These are phyloP conservation scores for Ecdyonurus torrentis DNA, from an alignment of 2,888 invertebrate genomes.

Conservation along the genomic window DNA sequence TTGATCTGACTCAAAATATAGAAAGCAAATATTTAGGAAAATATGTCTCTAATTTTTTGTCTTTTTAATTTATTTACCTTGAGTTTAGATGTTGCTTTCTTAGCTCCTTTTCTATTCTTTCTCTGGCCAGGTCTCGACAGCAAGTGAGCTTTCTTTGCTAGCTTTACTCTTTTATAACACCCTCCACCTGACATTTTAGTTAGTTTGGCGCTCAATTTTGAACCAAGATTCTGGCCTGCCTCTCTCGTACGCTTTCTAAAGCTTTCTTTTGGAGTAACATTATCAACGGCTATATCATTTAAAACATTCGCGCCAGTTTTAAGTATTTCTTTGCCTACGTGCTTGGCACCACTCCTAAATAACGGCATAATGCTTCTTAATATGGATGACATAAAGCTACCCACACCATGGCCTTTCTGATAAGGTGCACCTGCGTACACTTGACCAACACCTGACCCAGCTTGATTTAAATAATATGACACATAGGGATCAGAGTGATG, in stretches of 20 bases:
- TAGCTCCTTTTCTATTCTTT: neutral
- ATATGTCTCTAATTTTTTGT: too few species aligned
- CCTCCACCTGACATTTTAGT: neutral
- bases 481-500: neutral
- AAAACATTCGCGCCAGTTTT: slow-evolving; percentile 4
- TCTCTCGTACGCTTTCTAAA: neutral
- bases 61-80: too few species aligned
- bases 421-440: neutral
- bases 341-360: slow-evolving; percentile 8
- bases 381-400: neutral
- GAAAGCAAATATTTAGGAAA: too few species aligned
- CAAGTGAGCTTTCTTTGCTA: neutral
- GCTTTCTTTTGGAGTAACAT: neutral
- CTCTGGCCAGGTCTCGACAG: neutral
- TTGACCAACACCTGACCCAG: neutral
- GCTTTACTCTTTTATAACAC: neutral
- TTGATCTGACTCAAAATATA: too few species aligned
- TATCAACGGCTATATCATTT: neutral
- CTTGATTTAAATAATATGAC: slow-evolving; percentile 2
- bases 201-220: neutral
- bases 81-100: neutral
- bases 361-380: slow-evolving; percentile 7
- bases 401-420: slow-evolving; percentile 4
- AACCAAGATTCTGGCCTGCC: neutral
- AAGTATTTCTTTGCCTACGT: slow-evolving; percentile 9